Evolutionary conservation across 2,113 vertebrate genomes (phyloP).

Genomic region (Etheostoma cragini): DNA sequence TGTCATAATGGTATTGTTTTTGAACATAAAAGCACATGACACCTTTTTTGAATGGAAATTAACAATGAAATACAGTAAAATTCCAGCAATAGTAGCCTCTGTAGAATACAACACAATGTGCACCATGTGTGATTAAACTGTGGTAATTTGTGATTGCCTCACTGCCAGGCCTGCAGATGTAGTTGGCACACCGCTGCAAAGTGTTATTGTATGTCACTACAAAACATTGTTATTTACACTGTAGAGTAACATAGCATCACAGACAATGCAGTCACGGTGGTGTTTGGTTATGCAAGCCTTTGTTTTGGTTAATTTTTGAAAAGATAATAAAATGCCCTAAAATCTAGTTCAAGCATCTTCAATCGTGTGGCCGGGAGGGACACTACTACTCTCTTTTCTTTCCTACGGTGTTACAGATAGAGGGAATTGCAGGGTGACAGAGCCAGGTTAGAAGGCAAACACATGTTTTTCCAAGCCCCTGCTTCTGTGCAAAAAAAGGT

Average conservation of each 20-base stretch:
- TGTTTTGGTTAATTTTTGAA: neutral
- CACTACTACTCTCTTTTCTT: neutral
- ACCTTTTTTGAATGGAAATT: neutral
- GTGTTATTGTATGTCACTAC: neutral
- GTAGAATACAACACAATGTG: neutral
- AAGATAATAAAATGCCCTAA: too few relatives aligned
- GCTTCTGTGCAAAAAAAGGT: neutral
- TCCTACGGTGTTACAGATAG: neutral
- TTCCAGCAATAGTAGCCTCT: neutral
- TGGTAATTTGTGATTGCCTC: slow-evolving; percentile 8
- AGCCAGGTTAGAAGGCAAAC: slow-evolving; percentile 19
- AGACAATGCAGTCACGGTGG: neutral
- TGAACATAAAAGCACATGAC: slow-evolving; percentile 9
- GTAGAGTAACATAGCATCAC: neutral
- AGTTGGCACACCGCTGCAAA: neutral
- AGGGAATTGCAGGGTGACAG: neutral
- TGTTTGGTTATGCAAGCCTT: slow-evolving; percentile 9
- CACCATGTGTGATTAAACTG: neutral
- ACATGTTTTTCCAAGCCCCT: slow-evolving; percentile 4
- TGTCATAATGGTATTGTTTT: slow-evolving; percentile 25
- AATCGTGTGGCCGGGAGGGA: neutral
- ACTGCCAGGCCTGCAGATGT: neutral
- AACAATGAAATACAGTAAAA: slow-evolving; percentile 7
- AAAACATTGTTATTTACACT: neutral
- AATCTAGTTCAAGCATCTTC: too few relatives aligned